Base-by-base conservation (phyloP, 2,797 vertebrate species). In the Pampus argenteus region DNA sequence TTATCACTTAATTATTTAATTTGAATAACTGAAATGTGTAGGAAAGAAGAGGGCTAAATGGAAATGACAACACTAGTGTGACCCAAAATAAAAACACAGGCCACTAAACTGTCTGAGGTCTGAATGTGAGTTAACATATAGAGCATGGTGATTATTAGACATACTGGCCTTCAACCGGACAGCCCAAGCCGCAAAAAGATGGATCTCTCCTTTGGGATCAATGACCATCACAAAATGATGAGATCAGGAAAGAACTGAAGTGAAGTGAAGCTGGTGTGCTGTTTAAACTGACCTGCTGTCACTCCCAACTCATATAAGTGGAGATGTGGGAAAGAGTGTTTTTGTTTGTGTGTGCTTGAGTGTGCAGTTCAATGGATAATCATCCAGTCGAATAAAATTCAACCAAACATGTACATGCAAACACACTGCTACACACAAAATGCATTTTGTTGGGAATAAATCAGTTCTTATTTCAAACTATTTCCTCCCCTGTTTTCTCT, bases 181-280 rank as follows among this genome's bases (percentile, higher is more conserved):
- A 51, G 42, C 3, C 2, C 17, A 8, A 49, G 11, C 34, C 31
- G 56, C 26, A 26, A 9, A 72, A 59, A 49, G 54, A 76, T 44
- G 8, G 38, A 75, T 49, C 40, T 58, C 48, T 79, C 76, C 74
- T 54, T 40, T 54, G 71, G 45, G 31, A 73, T 66, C 61, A 52
- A 75, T 59, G 57, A 48, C 71, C 38, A 45, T 65, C n/a, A 31
- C 29, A 31, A 50, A 59, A 66, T 49, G 22, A 62, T 22, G 44
- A 71, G 25, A 34, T 71, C 48, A 63, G 48, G 14, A 9, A 57
- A 56, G 0, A 34, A 17, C 34, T 56, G 23, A n/a, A n/a, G n/a
- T n/a, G n/a, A n/a, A 22, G 2, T 50, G 29, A 40, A 29, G 25
- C 23, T 18, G 40, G 8, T 42, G 8, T 47, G 40, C 34, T 60